Conservation (phyloP, 2,888 invertebrate species). For the Hirtodrosophila duncani region DNA sequence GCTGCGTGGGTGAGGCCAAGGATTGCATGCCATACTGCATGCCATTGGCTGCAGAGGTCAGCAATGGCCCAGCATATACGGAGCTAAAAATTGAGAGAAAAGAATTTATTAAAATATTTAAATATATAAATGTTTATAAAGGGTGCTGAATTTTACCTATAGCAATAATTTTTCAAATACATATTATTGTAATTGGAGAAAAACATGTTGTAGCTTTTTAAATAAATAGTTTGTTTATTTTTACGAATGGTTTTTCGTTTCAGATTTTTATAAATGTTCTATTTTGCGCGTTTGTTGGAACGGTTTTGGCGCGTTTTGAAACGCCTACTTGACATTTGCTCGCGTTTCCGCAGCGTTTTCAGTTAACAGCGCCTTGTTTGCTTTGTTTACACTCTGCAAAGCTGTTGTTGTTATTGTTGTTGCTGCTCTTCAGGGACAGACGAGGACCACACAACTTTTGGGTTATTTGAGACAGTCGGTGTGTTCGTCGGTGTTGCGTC, state of each 20-base stretch:
- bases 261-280: background rate
- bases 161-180: slow-evolving; percentile 75
- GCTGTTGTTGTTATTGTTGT: slow-evolving; percentile 24
- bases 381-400: slow-evolving; percentile 16
- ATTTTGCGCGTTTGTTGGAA: background rate
- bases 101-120: background rate
- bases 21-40: slow-evolving; percentile 73
- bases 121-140: background rate
- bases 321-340: slow-evolving; percentile 15
- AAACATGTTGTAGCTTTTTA: slow-evolving; percentile 55
- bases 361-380: background rate
- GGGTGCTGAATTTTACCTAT: slow-evolving; percentile 59
- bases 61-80: slow-evolving; percentile 75
- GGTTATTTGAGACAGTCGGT: slow-evolving; percentile 1
- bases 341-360: slow-evolving; percentile 36
- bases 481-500: slow-evolving; percentile 1
- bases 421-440: no score
- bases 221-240: background rate
- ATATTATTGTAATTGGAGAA: slow-evolving; percentile 75
- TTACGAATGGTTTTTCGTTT: background rate
- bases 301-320: slow-evolving; percentile 20
- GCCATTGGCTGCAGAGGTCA: slow-evolving; percentile 73
- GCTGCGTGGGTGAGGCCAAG: slow-evolving; percentile 50
- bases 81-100: slow-evolving; percentile 63
- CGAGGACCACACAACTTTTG: no score